A percentile compares a stretch with the other conserved stretches of the same genome.
These are phyloP conservation scores for Burhinus oedicnemus DNA, from an alignment of 2,113 vertebrate species.

Conservation along the genomic window DNA sequence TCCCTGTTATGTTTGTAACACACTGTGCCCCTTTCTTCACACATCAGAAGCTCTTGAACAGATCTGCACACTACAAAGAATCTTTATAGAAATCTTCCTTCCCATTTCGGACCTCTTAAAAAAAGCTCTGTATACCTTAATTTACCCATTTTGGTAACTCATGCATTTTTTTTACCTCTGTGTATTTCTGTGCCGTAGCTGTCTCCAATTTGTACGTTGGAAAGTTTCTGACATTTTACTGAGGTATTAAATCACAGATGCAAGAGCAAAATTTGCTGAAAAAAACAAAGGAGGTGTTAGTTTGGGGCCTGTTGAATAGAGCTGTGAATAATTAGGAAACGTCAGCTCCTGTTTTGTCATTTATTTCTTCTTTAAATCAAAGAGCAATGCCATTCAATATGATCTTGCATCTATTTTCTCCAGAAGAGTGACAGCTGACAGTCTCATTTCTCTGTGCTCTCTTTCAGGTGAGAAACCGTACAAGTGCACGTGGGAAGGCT, in stretches of 20 bases:
- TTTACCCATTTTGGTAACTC: not conserved
- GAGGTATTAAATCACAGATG: not conserved
- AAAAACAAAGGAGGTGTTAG: not conserved
- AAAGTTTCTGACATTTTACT: not conserved
- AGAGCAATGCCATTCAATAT: fast-evolving
- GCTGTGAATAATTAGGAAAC: not conserved
- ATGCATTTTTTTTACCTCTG: not conserved
- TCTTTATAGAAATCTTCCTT: not conserved
- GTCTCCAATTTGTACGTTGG: not conserved
- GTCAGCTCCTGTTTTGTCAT: not conserved
- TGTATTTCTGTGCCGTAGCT: not conserved
- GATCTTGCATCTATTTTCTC: fast-evolving
- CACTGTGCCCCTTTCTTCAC: not conserved
- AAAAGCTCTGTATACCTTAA: not conserved
- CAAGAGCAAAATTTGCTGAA: not conserved
- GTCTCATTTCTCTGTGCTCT: not conserved
- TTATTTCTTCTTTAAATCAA: not conserved
- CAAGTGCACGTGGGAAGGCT: constrained; percentile 96
- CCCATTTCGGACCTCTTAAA: not conserved
- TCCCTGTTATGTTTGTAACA: not conserved
- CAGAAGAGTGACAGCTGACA: not conserved
- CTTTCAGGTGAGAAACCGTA: constrained; percentile 94
- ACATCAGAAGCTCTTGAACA: not conserved
- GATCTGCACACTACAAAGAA: not conserved
- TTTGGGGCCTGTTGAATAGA: not conserved